These are phyloP conservation scores for Polypedilum pembai DNA, from an alignment of 1,140 invertebrate genomes.

Conservation along the genomic window DNA sequence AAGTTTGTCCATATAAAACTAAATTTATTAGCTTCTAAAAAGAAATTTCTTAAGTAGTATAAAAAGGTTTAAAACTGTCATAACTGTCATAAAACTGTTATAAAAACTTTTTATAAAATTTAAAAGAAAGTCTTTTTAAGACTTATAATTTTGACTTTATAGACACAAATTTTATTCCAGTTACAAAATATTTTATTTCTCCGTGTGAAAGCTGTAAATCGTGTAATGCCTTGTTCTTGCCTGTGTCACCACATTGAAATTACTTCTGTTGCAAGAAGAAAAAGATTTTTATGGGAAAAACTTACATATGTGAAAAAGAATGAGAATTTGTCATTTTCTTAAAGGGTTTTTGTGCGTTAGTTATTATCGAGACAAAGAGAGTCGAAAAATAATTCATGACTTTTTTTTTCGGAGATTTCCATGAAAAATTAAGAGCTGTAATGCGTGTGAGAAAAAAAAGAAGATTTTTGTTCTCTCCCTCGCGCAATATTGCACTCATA, in stretches of 20 bases:
- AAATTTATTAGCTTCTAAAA: too few species aligned
- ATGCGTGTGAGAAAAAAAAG: neutral
- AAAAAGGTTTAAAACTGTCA: too few species aligned
- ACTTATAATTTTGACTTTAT: too few species aligned
- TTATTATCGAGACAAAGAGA: neutral
- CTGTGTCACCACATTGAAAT: neutral
- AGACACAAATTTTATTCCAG: too few species aligned
- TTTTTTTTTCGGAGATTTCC: slow-evolving; percentile 1
- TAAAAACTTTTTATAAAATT: too few species aligned
- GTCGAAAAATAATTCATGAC: slow-evolving; percentile 1
- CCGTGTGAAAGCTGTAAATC: too few species aligned
- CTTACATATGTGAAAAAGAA: slow-evolving; percentile 18
- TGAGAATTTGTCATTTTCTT: slow-evolving; percentile 2
- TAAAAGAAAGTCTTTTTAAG: too few species aligned
- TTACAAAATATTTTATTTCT: too few species aligned
- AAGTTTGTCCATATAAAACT: too few species aligned
- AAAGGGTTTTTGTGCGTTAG: neutral
- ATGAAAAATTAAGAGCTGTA: neutral
- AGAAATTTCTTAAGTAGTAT: too few species aligned
- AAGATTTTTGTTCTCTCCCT: neutral
- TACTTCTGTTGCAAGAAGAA: neutral
- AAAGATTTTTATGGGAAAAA: slow-evolving; percentile 19
- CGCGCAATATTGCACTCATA: slow-evolving; percentile 3
- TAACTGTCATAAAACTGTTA: too few species aligned
- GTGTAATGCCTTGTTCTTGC: neutral